Evolutionary conservation across 2,113 vertebrate species (phyloP).

Genomic region (Pontoporia blainvillei): DNA sequence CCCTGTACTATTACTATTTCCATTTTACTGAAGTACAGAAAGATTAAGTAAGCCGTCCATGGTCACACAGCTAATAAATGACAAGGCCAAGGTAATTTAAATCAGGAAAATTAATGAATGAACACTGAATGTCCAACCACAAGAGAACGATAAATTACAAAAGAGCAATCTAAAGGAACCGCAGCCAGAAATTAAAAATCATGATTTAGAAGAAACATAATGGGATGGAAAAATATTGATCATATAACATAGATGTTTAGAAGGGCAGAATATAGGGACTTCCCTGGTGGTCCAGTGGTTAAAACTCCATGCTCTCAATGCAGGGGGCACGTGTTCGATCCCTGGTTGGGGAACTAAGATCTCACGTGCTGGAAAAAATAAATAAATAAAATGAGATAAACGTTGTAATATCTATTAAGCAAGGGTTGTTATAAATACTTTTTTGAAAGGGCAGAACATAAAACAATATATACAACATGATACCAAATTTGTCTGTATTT

Average conservation of each 20-base stretch:
- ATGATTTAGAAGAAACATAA: neutral
- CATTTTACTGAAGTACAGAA: neutral
- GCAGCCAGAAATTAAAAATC: neutral
- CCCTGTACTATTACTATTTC: neutral
- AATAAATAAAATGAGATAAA: no score
- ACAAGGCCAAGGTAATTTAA: neutral
- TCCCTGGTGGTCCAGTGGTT: no score
- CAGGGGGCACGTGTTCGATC: no score
- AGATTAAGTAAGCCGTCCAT: neutral
- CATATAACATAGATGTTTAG: neutral
- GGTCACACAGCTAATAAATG: neutral
- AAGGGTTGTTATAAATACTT: no score
- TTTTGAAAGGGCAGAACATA: neutral
- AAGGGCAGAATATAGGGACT: neutral
- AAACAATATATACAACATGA: neutral
- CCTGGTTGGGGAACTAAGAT: no score
- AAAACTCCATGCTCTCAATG: no score
- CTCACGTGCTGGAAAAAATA: no score
- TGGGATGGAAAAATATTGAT: neutral
- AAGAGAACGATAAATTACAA: neutral
- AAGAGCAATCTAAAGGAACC: neutral
- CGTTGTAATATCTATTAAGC: no score
- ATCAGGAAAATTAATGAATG: neutral
- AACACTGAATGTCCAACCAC: neutral
- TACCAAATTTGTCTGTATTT: neutral